Evolutionary conservation across 2,888 invertebrate genomes (phyloP).

Genomic region (Calephelis perditalis): DNA sequence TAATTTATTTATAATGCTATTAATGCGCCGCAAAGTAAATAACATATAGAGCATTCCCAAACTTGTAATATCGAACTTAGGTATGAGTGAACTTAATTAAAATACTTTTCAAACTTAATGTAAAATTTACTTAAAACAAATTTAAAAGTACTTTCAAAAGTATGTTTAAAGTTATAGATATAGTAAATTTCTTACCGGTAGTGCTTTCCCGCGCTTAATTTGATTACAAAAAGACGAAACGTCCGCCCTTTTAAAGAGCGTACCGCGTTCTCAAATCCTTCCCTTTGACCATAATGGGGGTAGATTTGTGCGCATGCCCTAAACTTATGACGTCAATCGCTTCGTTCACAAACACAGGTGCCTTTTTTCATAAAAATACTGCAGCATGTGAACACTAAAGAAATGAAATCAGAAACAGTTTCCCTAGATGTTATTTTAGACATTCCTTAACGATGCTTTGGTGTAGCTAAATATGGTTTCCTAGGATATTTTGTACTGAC

Average conservation of each 20-base stretch:
- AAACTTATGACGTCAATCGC: conserved; percentile 70
- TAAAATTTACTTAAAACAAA: neutral
- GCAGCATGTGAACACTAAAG: conserved; percentile 25
- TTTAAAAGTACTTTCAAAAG: neutral
- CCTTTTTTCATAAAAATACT: conserved; percentile 43
- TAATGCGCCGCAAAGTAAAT: no score
- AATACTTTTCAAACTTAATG: neutral
- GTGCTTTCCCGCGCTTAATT: conserved; percentile 53
- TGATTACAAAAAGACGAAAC: conserved; percentile 33
- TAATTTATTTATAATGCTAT: no score
- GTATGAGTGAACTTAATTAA: neutral
- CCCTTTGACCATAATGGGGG: conserved; percentile 36
- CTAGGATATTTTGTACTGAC: conserved; percentile 16
- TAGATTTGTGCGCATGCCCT: conserved; percentile 49
- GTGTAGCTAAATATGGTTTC: conserved; percentile 2
- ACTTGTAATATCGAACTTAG: neutral
- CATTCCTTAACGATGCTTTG: neutral
- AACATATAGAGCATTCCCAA: neutral
- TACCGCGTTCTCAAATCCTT: conserved; percentile 47
- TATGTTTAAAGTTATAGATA: conserved; percentile 7
- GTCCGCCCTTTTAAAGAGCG: conserved; percentile 48
- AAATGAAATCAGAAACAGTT: conserved; percentile 13
- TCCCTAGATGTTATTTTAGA: neutral
- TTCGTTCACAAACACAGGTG: conserved; percentile 72
- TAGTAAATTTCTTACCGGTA: conserved; percentile 53